Base-by-base conservation (phyloP, 2,797 vertebrate species). In the Pseudomugil tenellus region DNA sequence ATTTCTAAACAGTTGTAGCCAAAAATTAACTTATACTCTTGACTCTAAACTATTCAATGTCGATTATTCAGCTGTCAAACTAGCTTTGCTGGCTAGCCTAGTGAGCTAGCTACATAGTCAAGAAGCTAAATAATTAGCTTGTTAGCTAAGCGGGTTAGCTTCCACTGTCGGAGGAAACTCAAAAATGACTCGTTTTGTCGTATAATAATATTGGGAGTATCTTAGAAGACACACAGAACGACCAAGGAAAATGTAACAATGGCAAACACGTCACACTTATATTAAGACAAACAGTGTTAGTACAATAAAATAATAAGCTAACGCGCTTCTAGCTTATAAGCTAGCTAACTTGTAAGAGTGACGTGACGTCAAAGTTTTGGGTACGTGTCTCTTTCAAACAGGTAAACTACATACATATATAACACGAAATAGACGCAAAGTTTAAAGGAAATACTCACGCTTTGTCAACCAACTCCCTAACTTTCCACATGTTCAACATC, bases 401-500 rank as follows among this genome's bases (percentile, higher is more conserved):
- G 93, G 93, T 94, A 86, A 77, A 87, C 70, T 80, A 64, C 68
- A 39, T 54, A 62, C 61, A 73, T 72, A 79, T 86, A 85, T 29
- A 37, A 70, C 67, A 46, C 65, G 10, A 53, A 82, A 65, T 54
- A 66, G 1, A 77, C 64, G 0, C 73, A 21, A 39, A 43, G 34
- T 16, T 52, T 23, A 21, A 32, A 13, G 14, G 25, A 61, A 61
- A 86, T 94, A 98, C 97, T 98, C 84, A 98, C 97, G 97, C 97
- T 95, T 98, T 99, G 90, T 99, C 97, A 91, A 98, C 96, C 94
- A 98, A 76, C 92, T 99, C 97, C 90, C 96, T 91, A 70, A 99
- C 96, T 93, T 98, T 99, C 97, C 97, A 99, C 97, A 99, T 97
- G 84, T 97, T 99, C 87, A 98, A 84, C 97, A 99, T 99, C 63